These are phyloP conservation scores for Orchesella cincta DNA, from an alignment of 1,140 invertebrate genomes.

Conservation along the genomic window DNA sequence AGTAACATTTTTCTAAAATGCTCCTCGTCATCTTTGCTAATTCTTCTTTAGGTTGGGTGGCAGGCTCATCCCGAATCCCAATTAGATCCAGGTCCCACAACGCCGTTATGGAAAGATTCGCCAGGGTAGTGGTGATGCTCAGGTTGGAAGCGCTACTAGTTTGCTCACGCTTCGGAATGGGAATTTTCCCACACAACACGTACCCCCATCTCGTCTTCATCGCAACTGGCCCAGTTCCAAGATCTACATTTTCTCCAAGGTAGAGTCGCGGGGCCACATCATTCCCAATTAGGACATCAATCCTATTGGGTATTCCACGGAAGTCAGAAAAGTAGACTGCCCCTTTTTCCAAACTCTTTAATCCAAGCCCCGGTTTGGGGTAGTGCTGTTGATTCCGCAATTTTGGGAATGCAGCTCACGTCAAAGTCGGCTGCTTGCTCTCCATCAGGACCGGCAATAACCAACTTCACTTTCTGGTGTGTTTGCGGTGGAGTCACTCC, in stretches of 20 bases:
- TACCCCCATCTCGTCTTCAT: conserved; percentile 53
- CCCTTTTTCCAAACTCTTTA: neutral
- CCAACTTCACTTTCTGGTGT: conserved; percentile 17
- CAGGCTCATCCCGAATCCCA: neutral
- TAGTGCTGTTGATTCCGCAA: conserved; percentile 33
- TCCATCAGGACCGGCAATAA: neutral
- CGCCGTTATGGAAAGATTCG: neutral
- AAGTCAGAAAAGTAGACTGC: neutral
- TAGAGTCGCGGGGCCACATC: neutral
- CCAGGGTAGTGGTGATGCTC: neutral
- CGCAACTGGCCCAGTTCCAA: conserved; percentile 41
- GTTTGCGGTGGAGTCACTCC: neutral
- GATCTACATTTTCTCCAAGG: neutral
- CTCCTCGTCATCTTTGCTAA: no score
- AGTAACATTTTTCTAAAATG: no score
- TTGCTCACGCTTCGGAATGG: neutral
- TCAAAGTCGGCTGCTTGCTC: neutral
- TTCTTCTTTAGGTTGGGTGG: neutral
- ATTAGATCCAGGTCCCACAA: neutral
- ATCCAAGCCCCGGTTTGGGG: neutral
- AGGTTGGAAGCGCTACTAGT: neutral
- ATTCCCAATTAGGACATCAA: conserved; percentile 3
- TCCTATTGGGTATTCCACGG: no score
- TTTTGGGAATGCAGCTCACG: conserved; percentile 18
- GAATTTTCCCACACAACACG: conserved; percentile 50